Percentiles rank a stretch among this genome's conserved stretches.
phyloP scores from a whole-genome alignment of 2,113 vertebrate genomes.

The Meleagris gallopavo region DNA sequence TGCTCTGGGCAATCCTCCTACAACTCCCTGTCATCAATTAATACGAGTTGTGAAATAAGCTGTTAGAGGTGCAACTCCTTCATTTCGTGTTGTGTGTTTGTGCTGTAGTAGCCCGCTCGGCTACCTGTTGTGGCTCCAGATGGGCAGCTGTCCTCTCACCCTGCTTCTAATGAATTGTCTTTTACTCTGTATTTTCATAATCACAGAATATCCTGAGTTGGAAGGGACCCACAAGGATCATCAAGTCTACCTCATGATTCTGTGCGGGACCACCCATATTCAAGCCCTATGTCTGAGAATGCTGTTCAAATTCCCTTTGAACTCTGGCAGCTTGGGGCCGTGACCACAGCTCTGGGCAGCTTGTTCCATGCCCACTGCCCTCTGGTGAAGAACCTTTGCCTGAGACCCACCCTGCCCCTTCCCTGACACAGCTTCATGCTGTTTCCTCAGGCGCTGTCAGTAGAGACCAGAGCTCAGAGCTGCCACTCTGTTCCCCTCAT shows the following conservation, averaged over 20 bases:
- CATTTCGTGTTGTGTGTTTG: neutral
- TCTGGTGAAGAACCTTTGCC: neutral
- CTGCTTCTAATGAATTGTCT: neutral
- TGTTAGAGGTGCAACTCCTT: slow-evolving; percentile 10
- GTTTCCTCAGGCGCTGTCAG: too few relatives aligned
- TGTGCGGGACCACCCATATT: neutral
- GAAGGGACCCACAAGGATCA: neutral
- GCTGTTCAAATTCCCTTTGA: neutral
- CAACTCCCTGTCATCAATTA: slow-evolving; percentile 13
- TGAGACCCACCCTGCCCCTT: too few relatives aligned
- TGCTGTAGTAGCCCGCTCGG: neutral
- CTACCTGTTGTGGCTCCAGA: slow-evolving; percentile 24
- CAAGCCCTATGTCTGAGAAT: neutral
- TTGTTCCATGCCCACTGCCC: too few relatives aligned
- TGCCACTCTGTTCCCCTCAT: too few relatives aligned
- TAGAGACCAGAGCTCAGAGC: too few relatives aligned
- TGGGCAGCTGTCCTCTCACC: neutral
- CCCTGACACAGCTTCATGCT: too few relatives aligned
- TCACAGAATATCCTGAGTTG: neutral
- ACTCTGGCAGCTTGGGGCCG: too few relatives aligned
- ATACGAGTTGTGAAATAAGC: slow-evolving; percentile 31
- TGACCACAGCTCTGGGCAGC: too few relatives aligned
- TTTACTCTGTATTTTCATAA: neutral
- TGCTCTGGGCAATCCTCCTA: neutral
- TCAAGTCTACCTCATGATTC: neutral